Conservation (phyloP, 1,140 invertebrate species). For the Bactericera cockerelli region DNA sequence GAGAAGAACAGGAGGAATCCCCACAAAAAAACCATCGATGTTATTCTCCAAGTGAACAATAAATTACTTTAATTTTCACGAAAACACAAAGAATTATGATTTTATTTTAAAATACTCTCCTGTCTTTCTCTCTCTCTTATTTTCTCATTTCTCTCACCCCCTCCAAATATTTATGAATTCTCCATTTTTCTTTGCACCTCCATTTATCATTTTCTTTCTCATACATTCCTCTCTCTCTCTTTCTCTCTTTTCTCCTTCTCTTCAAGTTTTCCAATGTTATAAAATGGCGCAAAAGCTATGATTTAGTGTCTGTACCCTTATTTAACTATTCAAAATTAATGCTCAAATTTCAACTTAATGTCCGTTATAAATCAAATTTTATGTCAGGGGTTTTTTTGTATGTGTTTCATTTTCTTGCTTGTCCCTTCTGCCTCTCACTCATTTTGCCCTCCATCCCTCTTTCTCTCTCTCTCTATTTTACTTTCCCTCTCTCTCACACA, state of each 20-base stretch:
- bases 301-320: conserved; percentile 7
- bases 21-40: too few relatives aligned
- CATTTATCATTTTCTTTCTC: not conserved
- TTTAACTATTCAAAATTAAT: conserved; percentile 9
- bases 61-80: too few relatives aligned
- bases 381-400: not conserved
- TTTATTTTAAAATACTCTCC: not conserved
- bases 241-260: not conserved
- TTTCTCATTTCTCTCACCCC: not conserved
- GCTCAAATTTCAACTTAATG: conserved; percentile 5
- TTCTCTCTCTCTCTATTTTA: not conserved
- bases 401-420: conserved; percentile 3
- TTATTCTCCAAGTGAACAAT: too few relatives aligned
- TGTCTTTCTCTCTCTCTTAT: not conserved
- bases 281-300: conserved; percentile 6
- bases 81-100: too few relatives aligned
- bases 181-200: not conserved
- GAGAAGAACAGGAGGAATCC: too few relatives aligned
- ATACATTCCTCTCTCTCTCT: not conserved
- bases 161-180: too few relatives aligned
- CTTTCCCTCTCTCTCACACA: too few relatives aligned
- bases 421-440: not conserved
- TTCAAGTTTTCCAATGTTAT: not conserved
- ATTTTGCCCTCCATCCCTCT: not conserved
- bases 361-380: conserved; percentile 9